A percentile compares a stretch with the other conserved stretches of the same genome.
Conservation (phyloP, 2,113 vertebrate genomes). For the Gallinago media region DNA sequence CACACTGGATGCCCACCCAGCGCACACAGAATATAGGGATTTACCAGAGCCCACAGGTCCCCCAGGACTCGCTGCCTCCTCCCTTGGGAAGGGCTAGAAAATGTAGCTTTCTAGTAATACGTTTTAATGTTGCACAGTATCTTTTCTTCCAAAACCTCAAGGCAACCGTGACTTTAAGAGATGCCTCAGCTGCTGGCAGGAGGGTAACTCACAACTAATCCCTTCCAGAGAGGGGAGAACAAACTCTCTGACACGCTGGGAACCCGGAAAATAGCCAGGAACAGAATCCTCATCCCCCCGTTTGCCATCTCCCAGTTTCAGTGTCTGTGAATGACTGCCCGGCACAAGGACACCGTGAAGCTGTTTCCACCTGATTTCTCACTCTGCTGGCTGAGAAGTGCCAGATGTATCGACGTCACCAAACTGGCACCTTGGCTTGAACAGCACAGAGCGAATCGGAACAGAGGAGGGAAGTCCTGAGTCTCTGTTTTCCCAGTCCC, state of each 20-base stretch:
- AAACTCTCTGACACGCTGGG: not conserved
- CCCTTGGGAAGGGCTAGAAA: not conserved
- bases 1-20: no score
- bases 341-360: no score
- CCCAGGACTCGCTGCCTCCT: not conserved
- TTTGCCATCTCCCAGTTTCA: not conserved
- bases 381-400: not conserved
- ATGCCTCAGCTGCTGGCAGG: not conserved
- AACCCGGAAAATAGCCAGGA: not conserved
- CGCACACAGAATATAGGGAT: rapidly evolving
- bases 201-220: not conserved
- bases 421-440: not conserved
- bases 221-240: not conserved
- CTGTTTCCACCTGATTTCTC: not conserved
- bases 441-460: not conserved
- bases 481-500: not conserved
- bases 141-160: not conserved
- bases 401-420: not conserved
- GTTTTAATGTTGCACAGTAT: not conserved
- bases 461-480: not conserved
- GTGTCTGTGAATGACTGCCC: not conserved
- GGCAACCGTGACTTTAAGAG: not conserved
- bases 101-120: not conserved
- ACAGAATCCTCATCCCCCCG: not conserved
- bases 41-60: no score